Evolutionary conservation across 2,797 vertebrate species (phyloP), one percentile per base, ranked within the genome.

Genomic region (Phataginus tricuspis): DNA sequence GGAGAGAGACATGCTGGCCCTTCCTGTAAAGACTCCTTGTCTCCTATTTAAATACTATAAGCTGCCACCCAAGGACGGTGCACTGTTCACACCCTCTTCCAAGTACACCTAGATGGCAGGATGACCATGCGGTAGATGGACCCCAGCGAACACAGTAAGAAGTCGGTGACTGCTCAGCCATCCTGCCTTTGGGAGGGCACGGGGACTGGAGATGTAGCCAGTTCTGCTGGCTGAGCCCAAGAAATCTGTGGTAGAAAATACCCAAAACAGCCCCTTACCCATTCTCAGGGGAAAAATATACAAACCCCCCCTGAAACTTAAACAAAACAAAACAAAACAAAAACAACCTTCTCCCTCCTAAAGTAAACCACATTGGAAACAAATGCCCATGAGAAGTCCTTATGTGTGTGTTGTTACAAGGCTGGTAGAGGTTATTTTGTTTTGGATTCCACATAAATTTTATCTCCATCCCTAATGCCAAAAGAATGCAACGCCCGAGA

Each of bases 391-490:
- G 96, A 85, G 93, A 97, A 98, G 96, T 98, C 96, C 97, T 97
- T 66, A 90, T 80, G 45, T 18, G 27, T 5, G 45, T 82, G 97
- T 79, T 15, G 64, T 94, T 91, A 87, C 96, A 92, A 96, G 78
- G 95, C 93, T 89, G 63, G 29, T 31, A 92, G 95, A 97, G 97
- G 98, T 96, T 98, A 98, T 97, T 99, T 99, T 96, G 98, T 98
- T 95, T 99, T 99, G 85, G 99, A 99, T 97, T 99, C 99, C 59
- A 99, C 99, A 0, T 99, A 99, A 83, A 99, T 99, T 98, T 99
- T 99, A 80, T 99, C 99, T 21, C 99, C 99, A 91, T 99, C 99
- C 21, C 98, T 99, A 95, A 99, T 99, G 97, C 99, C 98, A 37
- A 99, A 99, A 23, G 99, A 99, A 86, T 99, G 99, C 94, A 99